phyloP scores from a whole-genome alignment of 2,113 vertebrate genomes.

The Brienomyrus brachyistius region DNA sequence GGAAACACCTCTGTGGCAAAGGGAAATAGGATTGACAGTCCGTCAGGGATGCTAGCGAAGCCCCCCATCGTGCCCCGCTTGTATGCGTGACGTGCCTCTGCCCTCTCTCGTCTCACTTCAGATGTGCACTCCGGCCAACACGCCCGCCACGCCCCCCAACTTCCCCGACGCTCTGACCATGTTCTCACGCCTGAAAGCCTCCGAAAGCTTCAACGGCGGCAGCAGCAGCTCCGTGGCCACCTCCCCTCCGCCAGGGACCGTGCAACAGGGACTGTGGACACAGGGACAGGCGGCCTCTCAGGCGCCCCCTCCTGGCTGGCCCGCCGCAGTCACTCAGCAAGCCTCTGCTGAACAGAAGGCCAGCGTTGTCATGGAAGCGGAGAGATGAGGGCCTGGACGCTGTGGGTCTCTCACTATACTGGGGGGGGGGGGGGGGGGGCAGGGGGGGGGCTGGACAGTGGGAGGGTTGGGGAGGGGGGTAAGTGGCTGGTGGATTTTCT shows the following conservation, averaged over 20 bases:
- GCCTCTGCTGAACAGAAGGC: slow-evolving; percentile 78
- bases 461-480: background rate
- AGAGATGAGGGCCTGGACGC: slow-evolving; percentile 78
- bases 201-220: slow-evolving; percentile 77
- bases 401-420: slow-evolving; percentile 9
- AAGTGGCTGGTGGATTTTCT: slow-evolving; percentile 17
- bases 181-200: slow-evolving; percentile 95
- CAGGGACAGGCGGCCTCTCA: slow-evolving; percentile 67
- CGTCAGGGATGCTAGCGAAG: background rate
- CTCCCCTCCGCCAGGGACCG: slow-evolving; percentile 72
- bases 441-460: background rate
- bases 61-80: background rate
- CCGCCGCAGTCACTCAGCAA: slow-evolving; percentile 69
- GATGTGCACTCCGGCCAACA: slow-evolving; percentile 99
- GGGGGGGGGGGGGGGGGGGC: background rate
- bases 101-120: slow-evolving; percentile 39
- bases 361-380: slow-evolving; percentile 87
- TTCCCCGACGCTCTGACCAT: slow-evolving; percentile 92
- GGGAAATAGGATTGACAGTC: background rate
- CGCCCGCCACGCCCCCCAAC: slow-evolving; percentile 92
- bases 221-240: slow-evolving; percentile 73
- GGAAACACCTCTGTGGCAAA: background rate
- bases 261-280: slow-evolving; percentile 78
- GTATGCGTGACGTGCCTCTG: background rate
- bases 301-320: slow-evolving; percentile 67